phyloP scores from a whole-genome alignment of 2,797 vertebrate genomes.

The Gouania willdenowi region DNA sequence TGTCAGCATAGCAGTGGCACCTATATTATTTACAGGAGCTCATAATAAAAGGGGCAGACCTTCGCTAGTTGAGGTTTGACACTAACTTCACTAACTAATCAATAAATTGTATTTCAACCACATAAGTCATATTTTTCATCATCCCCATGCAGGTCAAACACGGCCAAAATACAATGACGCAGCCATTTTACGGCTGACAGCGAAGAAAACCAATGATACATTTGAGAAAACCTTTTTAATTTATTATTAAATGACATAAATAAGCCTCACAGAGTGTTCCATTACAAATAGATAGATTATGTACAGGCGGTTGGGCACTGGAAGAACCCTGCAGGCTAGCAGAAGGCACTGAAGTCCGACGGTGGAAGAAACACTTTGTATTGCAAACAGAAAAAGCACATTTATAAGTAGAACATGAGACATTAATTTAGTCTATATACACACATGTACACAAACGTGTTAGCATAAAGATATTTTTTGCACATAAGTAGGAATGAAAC shows the following conservation, averaged over 20 bases:
- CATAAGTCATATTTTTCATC: no score
- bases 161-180: no score
- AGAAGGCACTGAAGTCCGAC: slow-evolving; percentile 48
- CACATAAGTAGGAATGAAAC: slow-evolving; percentile 35
- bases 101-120: no score
- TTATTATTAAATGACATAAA: slow-evolving; percentile 86
- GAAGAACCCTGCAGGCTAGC: slow-evolving; percentile 13
- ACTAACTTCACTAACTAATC: no score
- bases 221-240: slow-evolving; percentile 72
- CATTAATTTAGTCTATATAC: slow-evolving; percentile 80
- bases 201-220: not conserved
- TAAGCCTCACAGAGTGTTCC: slow-evolving; percentile 73
- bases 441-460: slow-evolving; percentile 75
- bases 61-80: slow-evolving; percentile 13
- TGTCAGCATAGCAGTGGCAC: slow-evolving; percentile 42
- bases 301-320: slow-evolving; percentile 59
- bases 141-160: no score
- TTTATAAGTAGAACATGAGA: slow-evolving; percentile 48
- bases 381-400: slow-evolving; percentile 39
- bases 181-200: not conserved
- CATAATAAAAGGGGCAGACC: not conserved
- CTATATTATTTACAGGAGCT: slow-evolving; percentile 29
- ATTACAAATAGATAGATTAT: slow-evolving; percentile 79
- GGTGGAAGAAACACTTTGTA: slow-evolving; percentile 19
- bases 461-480: slow-evolving; percentile 38